Base-by-base conservation (phyloP, 2,797 vertebrate species). In the Schizopygopsis malacanthus region DNA sequence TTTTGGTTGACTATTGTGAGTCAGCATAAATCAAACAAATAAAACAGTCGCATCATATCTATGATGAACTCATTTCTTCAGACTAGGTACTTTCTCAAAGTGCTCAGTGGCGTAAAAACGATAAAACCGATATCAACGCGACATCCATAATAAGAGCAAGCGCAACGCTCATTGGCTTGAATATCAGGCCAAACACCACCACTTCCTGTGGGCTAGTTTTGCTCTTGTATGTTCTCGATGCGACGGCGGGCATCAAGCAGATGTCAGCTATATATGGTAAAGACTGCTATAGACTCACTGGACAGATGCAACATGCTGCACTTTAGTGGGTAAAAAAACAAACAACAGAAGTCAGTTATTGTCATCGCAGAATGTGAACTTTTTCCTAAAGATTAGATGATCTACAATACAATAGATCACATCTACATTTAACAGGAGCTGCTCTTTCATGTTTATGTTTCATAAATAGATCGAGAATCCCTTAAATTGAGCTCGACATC, bases 191-290 rank as follows among this genome's bases (percentile, higher is more conserved):
- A 77, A 75, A 79, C 50, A 9, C 47, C 25, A 6, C 22, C 9
- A 39, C 16, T 45, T 70, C 41, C 56, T 86, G 45, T 83, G 50
- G 67, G 45, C 28, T 63, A 63, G 33, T 71, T 81, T 81, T 80
- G 41, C 41, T 63, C 25, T 71, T 56, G 16, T 33, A 18, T 39
- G 47, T 63, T 77, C 18, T 59, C 3, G 45, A 75, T 39, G 71
- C 8, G 47, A 20, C 41, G 2, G 10, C 20, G 6, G 59, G 70
- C 28, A 15, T 61, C 70, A 10, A 75, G 69, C 70, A 28, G 16
- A 81, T 28, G 15, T 39, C 43, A 37, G 67, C 85, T 85, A 80
- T 86, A 87, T 88, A 82, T 80, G 84, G 90, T 80, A 76, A 86
- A 88, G 45, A 28, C 70, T 47, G 47, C 56, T 79, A 82, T 39